These are phyloP conservation scores for Mormyrus proboscirostris DNA, from an alignment of 2,797 vertebrate genomes.

Conservation along the genomic window DNA sequence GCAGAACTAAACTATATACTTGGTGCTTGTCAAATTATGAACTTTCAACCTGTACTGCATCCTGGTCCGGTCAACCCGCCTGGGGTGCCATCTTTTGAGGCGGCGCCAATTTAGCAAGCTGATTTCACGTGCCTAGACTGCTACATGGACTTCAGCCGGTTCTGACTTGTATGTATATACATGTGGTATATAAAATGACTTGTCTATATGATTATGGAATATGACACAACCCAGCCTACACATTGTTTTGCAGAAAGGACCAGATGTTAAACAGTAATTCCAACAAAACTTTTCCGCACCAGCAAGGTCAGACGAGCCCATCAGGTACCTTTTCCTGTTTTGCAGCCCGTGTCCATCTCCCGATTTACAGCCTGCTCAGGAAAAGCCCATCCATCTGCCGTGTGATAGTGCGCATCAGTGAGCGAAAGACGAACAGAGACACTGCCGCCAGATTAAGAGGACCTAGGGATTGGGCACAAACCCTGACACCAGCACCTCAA, in stretches of 20 bases:
- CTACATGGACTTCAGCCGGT: background rate
- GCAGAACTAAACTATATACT: background rate
- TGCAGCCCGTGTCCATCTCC: background rate
- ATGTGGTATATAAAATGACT: background rate
- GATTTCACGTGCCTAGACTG: background rate
- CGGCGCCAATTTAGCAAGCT: background rate
- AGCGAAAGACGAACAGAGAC: background rate
- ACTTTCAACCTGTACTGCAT: background rate
- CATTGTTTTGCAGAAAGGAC: background rate
- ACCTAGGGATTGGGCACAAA: background rate
- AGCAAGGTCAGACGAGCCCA: background rate
- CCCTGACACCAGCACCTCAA: background rate
- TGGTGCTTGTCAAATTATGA: background rate
- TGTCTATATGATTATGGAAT: background rate
- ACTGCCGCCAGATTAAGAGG: background rate
- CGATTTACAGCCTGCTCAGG: background rate
- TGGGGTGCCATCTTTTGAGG: background rate
- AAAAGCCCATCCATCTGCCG: background rate
- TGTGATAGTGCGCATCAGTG: background rate
- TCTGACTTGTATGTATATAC: background rate
- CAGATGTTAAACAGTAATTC: background rate
- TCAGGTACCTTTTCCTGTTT: background rate
- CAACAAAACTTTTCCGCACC: background rate
- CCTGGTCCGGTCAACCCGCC: background rate
- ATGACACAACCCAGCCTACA: background rate